Base-by-base conservation (phyloP, 2,797 vertebrate genomes). In the Merluccius polli region DNA sequence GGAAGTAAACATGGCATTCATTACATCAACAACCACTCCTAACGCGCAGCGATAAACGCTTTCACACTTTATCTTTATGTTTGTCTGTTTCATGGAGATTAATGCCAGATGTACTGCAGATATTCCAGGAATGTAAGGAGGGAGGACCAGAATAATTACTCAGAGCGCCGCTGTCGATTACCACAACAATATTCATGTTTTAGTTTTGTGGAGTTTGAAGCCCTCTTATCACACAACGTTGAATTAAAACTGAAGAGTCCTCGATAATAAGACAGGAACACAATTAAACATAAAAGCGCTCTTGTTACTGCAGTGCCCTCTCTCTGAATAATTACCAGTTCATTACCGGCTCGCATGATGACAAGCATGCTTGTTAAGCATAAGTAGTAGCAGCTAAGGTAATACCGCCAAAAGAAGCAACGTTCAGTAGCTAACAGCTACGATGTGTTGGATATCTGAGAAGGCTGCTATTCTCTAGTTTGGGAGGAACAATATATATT, bases 231-330 rank as follows among this genome's bases (percentile, higher is more conserved):
- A 13, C 59, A 65, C 59, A 10, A 24, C n/a, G 59, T 12, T 27
- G 10, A 29, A 65, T 65, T 65, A 3, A n/a, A 65, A 24, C n/a
- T 65, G 59, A 27, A 65, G 59, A 65, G 59, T 65, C 7, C 59
- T 27, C 8, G 59, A 9, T 65, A 65, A 65, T 65, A 16, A 65
- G 24, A 65, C 24, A 3, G 24, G n/a, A 65, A 65, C 59, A 10
- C 59, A 65, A 65, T 65, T 65, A 65, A 27, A 65, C 59, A 65
- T 65, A 65, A 65, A 65, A 65, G 24, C 59, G 59, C 59, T 65
- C 24, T 65, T 24, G 24, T 63, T 27, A 27, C 59, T 27, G 59
- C 59, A 4, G n/a, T 65, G 59, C 24, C 59, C 24, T 27, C 59
- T 24, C n/a, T 24, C 59, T 10, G 59, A 24, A 27, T 65, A 65